Evolutionary conservation across 2,113 vertebrate species (phyloP).

Genomic region (Nerophis ophidion): DNA sequence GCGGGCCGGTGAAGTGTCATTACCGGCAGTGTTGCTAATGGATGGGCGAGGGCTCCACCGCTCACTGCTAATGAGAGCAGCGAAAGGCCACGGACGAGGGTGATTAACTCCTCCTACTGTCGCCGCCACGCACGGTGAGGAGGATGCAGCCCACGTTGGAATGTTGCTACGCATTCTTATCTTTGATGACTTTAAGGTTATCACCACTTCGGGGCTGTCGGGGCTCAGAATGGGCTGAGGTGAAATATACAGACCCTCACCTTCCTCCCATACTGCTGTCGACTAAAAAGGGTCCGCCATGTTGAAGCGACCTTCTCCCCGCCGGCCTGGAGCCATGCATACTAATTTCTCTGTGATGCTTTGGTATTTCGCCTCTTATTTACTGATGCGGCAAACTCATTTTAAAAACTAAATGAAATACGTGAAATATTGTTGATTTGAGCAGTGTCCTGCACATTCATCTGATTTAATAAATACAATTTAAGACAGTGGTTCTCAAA

Average conservation of each 20-base stretch:
- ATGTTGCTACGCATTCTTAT: conserved; percentile 35
- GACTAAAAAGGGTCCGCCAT: conserved; percentile 46
- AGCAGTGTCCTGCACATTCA: too few species aligned
- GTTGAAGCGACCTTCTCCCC: conserved; percentile 66
- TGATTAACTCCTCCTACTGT: conserved; percentile 73
- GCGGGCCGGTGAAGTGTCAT: conserved; percentile 70
- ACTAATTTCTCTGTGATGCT: conserved; percentile 45
- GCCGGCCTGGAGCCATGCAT: conserved; percentile 53
- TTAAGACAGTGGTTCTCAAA: too few species aligned
- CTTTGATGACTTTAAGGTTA: conserved; percentile 52
- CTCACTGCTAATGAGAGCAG: conserved; percentile 82
- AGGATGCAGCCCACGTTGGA: conserved; percentile 49
- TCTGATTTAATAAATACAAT: too few species aligned
- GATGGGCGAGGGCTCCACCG: conserved; percentile 75
- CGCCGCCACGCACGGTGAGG: conserved; percentile 39
- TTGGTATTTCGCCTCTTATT: conserved; percentile 33
- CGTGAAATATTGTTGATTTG: too few species aligned
- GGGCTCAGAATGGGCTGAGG: conserved; percentile 39
- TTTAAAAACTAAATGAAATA: conserved; percentile 31
- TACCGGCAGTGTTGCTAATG: conserved; percentile 76
- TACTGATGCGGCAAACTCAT: conserved; percentile 58
- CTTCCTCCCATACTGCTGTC: conserved; percentile 45
- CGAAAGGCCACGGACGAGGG: conserved; percentile 78
- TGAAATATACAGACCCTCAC: conserved; percentile 49
- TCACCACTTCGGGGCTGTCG: conserved; percentile 56